These are phyloP conservation scores for Falcaria lacertinaria DNA, from an alignment of 2,888 invertebrate species.

Conservation along the genomic window DNA sequence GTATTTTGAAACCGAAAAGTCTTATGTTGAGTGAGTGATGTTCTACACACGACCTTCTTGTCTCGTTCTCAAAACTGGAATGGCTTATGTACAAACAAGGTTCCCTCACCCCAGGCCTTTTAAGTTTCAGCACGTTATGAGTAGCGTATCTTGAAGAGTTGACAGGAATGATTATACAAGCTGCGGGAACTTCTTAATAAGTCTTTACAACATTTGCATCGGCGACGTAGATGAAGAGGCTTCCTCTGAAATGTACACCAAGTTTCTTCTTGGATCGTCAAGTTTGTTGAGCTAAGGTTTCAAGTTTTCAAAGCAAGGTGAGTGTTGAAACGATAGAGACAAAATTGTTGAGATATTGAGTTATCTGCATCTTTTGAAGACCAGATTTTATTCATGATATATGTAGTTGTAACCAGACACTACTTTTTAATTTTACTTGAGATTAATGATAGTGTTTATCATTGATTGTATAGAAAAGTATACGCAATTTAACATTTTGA, in stretches of 20 bases:
- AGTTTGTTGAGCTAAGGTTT: conserved; percentile 23
- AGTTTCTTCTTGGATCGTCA: conserved; percentile 36
- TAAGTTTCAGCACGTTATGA: conserved; percentile 12
- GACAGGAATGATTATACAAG: conserved; percentile 67
- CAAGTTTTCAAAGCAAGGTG: conserved; percentile 4
- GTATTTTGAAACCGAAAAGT: conserved; percentile 28
- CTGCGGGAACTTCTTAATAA: conserved; percentile 69
- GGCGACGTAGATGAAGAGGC: conserved; percentile 29
- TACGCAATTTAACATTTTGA: too few relatives aligned
- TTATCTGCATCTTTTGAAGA: neutral
- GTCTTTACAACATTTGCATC: conserved; percentile 71
- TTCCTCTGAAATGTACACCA: conserved; percentile 50
- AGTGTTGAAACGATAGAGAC: conserved; percentile 21
- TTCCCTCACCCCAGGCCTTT: conserved; percentile 26
- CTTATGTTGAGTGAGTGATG: conserved; percentile 25
- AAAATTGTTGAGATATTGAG: neutral
- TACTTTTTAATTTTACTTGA: too few relatives aligned
- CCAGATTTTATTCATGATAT: neutral
- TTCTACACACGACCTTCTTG: conserved; percentile 16
- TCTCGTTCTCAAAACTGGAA: conserved; percentile 23
- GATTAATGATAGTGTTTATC: too few relatives aligned
- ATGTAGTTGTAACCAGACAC: too few relatives aligned
- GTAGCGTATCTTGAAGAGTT: conserved; percentile 46
- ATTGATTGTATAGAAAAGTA: too few relatives aligned
- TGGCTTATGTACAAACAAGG: conserved; percentile 25